These are phyloP conservation scores for Hemibagrus guttatus DNA, from an alignment of 2,797 vertebrate species.

Conservation along the genomic window DNA sequence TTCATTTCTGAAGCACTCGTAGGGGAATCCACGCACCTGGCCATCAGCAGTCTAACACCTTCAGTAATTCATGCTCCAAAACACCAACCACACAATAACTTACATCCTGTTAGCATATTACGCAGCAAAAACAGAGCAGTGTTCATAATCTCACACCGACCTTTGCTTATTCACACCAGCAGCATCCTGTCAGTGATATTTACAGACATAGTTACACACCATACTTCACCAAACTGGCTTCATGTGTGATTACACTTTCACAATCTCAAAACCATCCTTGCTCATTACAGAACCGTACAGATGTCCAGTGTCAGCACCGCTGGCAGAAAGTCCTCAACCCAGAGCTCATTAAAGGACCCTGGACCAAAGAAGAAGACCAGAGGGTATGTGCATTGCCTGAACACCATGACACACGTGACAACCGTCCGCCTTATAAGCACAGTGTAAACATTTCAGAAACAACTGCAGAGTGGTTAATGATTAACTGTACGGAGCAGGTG, in stretches of 20 bases:
- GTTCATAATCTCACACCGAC: background rate
- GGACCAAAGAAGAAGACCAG: conserved; percentile 99
- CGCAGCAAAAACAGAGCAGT: conserved; percentile 7
- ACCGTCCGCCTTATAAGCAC: background rate
- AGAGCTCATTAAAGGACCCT: conserved; percentile 98
- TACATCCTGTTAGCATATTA: conserved; percentile 22
- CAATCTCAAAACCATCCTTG: background rate
- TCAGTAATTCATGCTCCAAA: conserved; percentile 7
- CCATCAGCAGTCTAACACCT: conserved; percentile 32
- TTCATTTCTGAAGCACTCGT: conserved; percentile 60
- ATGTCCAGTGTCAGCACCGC: conserved; percentile 97
- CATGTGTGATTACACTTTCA: background rate
- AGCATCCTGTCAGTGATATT: conserved; percentile 13
- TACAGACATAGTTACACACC: background rate
- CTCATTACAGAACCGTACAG: conserved; percentile 87
- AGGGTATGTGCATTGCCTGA: conserved; percentile 78
- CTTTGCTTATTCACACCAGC: conserved; percentile 18
- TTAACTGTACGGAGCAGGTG: conserved; percentile 55
- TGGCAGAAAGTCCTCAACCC: conserved; percentile 99
- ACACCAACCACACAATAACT: background rate
- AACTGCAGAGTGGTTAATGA: conserved; percentile 43
- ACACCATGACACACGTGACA: background rate
- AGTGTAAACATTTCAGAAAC: conserved; percentile 22
- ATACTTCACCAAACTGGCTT: background rate
- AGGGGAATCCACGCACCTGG: conserved; percentile 59